Base-by-base conservation (phyloP, 2,113 vertebrate genomes). In the Rhinichthys klamathensis region DNA sequence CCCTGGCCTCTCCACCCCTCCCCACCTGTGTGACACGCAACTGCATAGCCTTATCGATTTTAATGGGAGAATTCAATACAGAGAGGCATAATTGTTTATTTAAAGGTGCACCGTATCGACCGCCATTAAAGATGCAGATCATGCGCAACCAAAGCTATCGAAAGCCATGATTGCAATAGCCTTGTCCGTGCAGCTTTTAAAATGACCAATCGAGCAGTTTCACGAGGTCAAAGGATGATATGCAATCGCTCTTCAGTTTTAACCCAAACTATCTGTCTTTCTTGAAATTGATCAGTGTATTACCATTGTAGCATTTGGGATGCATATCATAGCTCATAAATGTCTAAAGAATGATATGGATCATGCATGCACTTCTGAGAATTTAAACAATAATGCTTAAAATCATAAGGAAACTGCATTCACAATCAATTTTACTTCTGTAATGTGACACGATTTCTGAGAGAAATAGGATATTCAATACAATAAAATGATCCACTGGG, bases 21-120 rank as follows among this genome's bases (percentile, higher is more conserved):
- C 83, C 6, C 35, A 69, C 78, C 79, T 80, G 61, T 84, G 32
- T 46, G 63, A 58, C 72, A 89, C 86, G 0, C 3, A 2, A 5
- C 56, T 90, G 91, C 90, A 0, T 49, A 74, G 73, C 84, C 87
- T 87, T 90, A 92, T 92, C 8, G 86, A 95, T 92, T 93, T 88
- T 90, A 90, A 91, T 77, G 87, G 89, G 92, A 90, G 87, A 91
- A 92, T 91, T 92, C 94, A 87, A 90, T 32, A 90, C 89, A 89
- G 91, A 91, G 90, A 94, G 91, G 90, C 93, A 92, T 94, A 94
- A 94, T 94, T 95, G 94, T 93, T 95, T 94, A 94, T 95, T 94
- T 94, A 93, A 92, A 94, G 93, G 90, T 92, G 93, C 90, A 87
- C 88, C 84, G 88, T 92, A 95, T 93, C 81, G 95, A 96, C 95